Evolutionary conservation across 1,140 invertebrate genomes (phyloP).

Genomic region (Eumeta japonica): DNA sequence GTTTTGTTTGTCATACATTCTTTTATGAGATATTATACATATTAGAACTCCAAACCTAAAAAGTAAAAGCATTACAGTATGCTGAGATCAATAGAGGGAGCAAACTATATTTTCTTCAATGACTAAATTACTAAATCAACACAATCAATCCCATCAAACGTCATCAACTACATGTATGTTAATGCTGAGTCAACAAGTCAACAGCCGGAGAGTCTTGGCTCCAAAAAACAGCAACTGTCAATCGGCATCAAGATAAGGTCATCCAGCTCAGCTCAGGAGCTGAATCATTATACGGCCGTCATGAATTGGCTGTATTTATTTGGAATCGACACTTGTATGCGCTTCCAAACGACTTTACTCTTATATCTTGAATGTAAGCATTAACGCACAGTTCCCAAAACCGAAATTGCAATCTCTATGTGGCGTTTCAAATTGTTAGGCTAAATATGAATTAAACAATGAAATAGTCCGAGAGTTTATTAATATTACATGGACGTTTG

Average conservation of each 20-base stretch:
- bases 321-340: no score
- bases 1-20: no score
- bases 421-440: no score
- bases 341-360: no score
- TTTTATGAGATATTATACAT: no score
- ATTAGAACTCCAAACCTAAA: no score
- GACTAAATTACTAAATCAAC: neutral
- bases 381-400: no score
- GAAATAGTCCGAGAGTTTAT: no score
- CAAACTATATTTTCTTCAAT: neutral
- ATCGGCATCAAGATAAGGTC: neutral
- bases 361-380: no score
- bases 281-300: neutral
- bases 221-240: neutral
- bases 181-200: neutral
- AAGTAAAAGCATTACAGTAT: neutral
- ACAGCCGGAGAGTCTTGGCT: neutral
- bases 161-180: neutral
- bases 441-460: no score
- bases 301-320: neutral
- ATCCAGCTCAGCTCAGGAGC: neutral
- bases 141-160: neutral
- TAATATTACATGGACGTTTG: no score
- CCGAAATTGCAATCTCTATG: no score
- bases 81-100: neutral